Base-by-base conservation (phyloP, 2,113 vertebrate genomes). In the Natator depressus region DNA sequence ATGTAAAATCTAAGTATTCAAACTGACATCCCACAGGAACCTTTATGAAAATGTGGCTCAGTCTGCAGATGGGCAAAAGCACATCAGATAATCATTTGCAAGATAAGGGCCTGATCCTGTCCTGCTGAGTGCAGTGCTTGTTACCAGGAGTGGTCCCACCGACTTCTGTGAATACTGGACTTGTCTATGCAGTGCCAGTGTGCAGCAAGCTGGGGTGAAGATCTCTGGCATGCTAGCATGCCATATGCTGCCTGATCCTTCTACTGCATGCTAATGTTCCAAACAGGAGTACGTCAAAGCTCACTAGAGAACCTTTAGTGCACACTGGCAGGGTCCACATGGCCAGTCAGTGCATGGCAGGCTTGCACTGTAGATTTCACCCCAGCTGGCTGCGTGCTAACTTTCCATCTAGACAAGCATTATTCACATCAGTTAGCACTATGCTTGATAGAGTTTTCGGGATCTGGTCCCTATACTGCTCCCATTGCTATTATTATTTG, bases 1-100 rank as follows among this genome's bases (percentile, higher is more conserved):
- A 94, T 95, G 88, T 92, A 96, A 96, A 95, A 80, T 83, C 31
- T 93, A 93, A 89, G 97, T 97, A 98, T 96, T 97, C 96, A 98
- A 97, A 97, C 57, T 62, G 25, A 80, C 65, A 92, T 96, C 81
- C 69, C 85, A 89, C 46, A 87, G 92, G 86, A 78, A 54, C n/a
- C n/a, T 87, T 92, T 95, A 97, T 95, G 95, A 96, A 98, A 98
- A 98, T 90, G 35, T 59, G 89, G 62, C 47, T 84, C 76, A 81
- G 53, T 87, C 81, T 93, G 72, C 87, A 97, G 94, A 89, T 35
- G 47, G 88, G 38, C 50, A 87, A 76, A 94, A 89, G 25, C 7
- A 89, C 84, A 80, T 17, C 55, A 55, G n/a, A 38, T 14, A 80
- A 91, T 81, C 20, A 42, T 92, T 89, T 87, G 55, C 47, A 50